Evolutionary conservation across 2,888 invertebrate species (phyloP).

Genomic region (Rhamnusium bicolor): DNA sequence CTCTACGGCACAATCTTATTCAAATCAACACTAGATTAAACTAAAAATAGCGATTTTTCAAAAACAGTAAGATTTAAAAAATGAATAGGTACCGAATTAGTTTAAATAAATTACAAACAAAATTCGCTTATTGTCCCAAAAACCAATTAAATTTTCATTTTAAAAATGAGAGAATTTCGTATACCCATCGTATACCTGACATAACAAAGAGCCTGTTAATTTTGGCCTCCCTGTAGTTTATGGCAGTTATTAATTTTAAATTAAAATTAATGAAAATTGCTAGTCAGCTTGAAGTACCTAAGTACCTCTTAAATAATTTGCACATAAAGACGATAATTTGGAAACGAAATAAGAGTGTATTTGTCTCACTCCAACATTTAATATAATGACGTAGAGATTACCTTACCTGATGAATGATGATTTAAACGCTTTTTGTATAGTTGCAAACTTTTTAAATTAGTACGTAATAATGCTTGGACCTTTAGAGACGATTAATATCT

Average conservation of each 20-base stretch:
- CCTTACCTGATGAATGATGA: slow-evolving; percentile 23
- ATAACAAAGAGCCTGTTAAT: no score
- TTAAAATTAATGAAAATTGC: slow-evolving; percentile 19
- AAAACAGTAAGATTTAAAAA: no score
- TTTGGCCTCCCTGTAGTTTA: slow-evolving; percentile 12
- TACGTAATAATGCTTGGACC: background rate
- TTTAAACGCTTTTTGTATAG: slow-evolving; percentile 26
- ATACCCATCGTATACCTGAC: no score
- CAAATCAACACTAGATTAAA: no score
- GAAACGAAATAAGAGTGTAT: background rate
- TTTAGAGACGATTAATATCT: background rate
- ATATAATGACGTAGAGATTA: slow-evolving; percentile 24
- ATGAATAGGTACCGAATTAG: no score
- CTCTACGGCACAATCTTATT: no score
- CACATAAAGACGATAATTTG: slow-evolving; percentile 16
- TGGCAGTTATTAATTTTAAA: slow-evolving; percentile 2
- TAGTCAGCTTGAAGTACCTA: slow-evolving; percentile 23
- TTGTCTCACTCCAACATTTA: slow-evolving; percentile 10
- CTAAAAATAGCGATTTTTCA: no score
- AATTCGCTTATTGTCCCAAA: no score
- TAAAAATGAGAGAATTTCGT: no score
- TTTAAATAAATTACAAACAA: no score
- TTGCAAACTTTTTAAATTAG: slow-evolving; percentile 16
- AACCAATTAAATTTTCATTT: no score
- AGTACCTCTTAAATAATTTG: slow-evolving; percentile 12